phyloP scores from a whole-genome alignment of 2,888 invertebrate genomes.

The Doris montereyensis region DNA sequence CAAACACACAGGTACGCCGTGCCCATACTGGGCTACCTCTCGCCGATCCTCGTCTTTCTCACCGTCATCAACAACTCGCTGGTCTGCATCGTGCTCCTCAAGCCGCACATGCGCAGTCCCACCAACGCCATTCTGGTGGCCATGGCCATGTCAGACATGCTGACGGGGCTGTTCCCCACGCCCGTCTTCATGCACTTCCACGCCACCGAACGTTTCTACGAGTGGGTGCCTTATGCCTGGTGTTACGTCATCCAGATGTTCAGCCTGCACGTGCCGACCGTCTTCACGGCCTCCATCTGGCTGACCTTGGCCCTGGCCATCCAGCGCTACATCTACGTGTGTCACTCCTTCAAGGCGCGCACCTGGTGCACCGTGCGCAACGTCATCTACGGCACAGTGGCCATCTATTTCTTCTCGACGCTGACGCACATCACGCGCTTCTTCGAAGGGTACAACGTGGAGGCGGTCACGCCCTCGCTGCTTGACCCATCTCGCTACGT shows the following conservation, averaged over 20 bases:
- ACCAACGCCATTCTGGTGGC: slow-evolving; percentile 93
- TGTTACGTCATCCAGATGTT: slow-evolving; percentile 81
- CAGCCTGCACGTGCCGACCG: slow-evolving; percentile 67
- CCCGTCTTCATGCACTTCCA: slow-evolving; percentile 90
- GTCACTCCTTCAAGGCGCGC: slow-evolving; percentile 84
- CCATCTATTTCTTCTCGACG: slow-evolving; percentile 85
- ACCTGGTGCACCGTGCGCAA: slow-evolving; percentile 82
- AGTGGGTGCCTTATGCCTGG: slow-evolving; percentile 82
- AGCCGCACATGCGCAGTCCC: slow-evolving; percentile 91
- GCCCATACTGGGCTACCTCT: slow-evolving; percentile 83
- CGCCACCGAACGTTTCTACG: slow-evolving; percentile 89
- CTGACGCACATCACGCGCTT: slow-evolving; percentile 88
- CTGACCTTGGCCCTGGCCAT: slow-evolving; percentile 90
- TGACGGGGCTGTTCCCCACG: slow-evolving; percentile 78
- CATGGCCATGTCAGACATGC: slow-evolving; percentile 97
- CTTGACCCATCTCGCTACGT: slow-evolving; percentile 53
- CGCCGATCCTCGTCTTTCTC: slow-evolving; percentile 87
- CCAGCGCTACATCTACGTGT: slow-evolving; percentile 95
- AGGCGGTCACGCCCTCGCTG: slow-evolving; percentile 78
- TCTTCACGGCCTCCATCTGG: slow-evolving; percentile 94
- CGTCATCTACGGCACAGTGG: slow-evolving; percentile 87
- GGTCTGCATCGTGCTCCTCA: slow-evolving; percentile 90
- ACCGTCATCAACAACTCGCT: slow-evolving; percentile 93
- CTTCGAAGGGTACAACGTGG: slow-evolving; percentile 80
- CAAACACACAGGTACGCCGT: slow-evolving; percentile 53